These are phyloP conservation scores for Paguma larvata DNA, from an alignment of 2,797 vertebrate genomes.

Conservation along the genomic window DNA sequence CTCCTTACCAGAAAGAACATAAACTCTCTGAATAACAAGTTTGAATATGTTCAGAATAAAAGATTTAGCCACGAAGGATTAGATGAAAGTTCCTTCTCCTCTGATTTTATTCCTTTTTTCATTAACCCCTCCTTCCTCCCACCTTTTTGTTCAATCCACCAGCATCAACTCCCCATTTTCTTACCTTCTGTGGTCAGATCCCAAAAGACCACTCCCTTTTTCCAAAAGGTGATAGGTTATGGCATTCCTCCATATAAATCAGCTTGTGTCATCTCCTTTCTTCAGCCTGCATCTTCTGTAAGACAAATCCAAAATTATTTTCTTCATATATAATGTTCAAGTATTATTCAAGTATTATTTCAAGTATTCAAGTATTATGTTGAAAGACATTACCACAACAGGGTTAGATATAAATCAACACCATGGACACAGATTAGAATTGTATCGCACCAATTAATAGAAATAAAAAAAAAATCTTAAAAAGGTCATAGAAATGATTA, in stretches of 20 bases:
- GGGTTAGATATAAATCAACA: not conserved
- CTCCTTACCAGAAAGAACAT: not conserved
- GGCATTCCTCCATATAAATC: not conserved
- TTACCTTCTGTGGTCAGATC: not conserved
- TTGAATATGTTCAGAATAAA: not conserved
- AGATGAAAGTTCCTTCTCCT: not conserved
- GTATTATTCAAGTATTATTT: not conserved
- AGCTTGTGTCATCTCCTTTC: not conserved
- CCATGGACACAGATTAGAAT: not conserved
- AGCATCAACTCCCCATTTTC: too few species aligned
- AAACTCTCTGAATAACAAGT: fast-evolving
- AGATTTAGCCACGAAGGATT: fast-evolving
- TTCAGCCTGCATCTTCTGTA: not conserved
- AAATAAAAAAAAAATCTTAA: not conserved
- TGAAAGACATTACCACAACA: not conserved
- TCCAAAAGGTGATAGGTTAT: too few species aligned
- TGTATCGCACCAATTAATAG: not conserved
- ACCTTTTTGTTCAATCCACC: not conserved
- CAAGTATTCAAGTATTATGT: not conserved
- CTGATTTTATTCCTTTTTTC: not conserved
- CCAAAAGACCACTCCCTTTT: not conserved
- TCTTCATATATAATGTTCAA: not conserved
- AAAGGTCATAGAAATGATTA: not conserved
- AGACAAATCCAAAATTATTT: not conserved
- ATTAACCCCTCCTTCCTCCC: too few species aligned